Evolutionary conservation across 2,797 vertebrate genomes (phyloP).

Genomic region (Cetoscarus ocellatus): DNA sequence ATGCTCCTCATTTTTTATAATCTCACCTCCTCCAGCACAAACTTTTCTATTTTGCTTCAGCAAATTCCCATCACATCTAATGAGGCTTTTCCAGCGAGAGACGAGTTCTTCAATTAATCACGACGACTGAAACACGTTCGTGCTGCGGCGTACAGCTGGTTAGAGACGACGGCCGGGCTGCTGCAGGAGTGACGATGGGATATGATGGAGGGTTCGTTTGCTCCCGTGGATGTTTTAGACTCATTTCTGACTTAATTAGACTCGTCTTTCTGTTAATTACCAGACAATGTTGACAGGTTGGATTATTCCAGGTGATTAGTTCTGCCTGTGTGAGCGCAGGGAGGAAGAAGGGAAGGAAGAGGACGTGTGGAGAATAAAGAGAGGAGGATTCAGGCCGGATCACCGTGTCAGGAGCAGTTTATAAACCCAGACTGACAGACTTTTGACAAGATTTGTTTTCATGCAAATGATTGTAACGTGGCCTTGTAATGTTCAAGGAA

Average conservation of each 20-base stretch:
- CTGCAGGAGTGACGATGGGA: conserved; percentile 38
- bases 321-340: not conserved
- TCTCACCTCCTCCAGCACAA: conserved; percentile 30
- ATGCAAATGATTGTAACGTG: too few relatives aligned
- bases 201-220: conserved; percentile 30
- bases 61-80: conserved; percentile 34
- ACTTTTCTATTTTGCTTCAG: conserved; percentile 48
- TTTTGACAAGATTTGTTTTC: too few relatives aligned
- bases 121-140: conserved; percentile 26
- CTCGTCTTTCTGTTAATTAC: conserved; percentile 45
- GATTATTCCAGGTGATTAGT: conserved; percentile 42
- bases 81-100: conserved; percentile 33
- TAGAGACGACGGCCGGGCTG: conserved; percentile 32
- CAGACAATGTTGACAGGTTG: conserved; percentile 39
- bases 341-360: not conserved
- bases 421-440: not conserved
- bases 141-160: conserved; percentile 43
- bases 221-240: conserved; percentile 16
- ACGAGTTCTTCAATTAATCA: conserved; percentile 53
- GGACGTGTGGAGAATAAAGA: not conserved
- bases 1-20: conserved; percentile 34
- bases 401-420: not conserved
- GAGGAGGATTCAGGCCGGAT: not conserved
- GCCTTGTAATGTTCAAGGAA: too few relatives aligned
- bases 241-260: conserved; percentile 52